Conservation (phyloP, 2,797 vertebrate species). For the Artibeus lituratus region DNA sequence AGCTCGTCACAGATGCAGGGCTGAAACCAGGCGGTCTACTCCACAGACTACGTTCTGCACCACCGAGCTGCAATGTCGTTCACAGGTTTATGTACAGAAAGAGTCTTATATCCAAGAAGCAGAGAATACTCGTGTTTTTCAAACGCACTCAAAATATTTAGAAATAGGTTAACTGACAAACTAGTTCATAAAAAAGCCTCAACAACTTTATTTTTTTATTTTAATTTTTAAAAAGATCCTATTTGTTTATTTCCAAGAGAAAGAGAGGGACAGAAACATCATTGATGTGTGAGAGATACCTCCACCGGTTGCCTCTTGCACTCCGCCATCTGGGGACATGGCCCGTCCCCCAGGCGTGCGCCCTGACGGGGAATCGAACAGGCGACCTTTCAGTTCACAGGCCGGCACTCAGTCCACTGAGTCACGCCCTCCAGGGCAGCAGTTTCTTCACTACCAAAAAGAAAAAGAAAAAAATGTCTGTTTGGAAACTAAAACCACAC, state of each 20-base stretch:
- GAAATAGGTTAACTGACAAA: not conserved
- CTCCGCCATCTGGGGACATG: not conserved
- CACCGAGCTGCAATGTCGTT: not conserved
- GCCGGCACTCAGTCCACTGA: not conserved
- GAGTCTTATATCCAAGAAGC: not conserved
- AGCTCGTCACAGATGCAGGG: too few species aligned
- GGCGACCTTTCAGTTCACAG: not conserved
- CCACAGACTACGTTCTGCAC: not conserved
- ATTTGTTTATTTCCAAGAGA: not conserved
- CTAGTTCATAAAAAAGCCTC: not conserved
- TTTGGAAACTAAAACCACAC: not conserved
- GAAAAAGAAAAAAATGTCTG: not conserved
- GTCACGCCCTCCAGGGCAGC: not conserved
- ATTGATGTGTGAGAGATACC: not conserved
- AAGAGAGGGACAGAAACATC: not conserved
- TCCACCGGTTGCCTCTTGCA: not conserved
- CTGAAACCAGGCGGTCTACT: not conserved
- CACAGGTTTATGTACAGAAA: not conserved
- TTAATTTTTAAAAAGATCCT: not conserved
- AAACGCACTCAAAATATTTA: not conserved
- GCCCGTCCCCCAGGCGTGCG: not conserved
- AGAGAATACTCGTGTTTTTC: not conserved
- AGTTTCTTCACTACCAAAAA: not conserved
- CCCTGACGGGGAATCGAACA: not conserved
- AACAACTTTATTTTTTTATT: not conserved